A percentile compares a stretch with the other conserved stretches of the same genome.
phyloP scores from a whole-genome alignment of 2,888 invertebrate genomes.

The Papilio elwesi region DNA sequence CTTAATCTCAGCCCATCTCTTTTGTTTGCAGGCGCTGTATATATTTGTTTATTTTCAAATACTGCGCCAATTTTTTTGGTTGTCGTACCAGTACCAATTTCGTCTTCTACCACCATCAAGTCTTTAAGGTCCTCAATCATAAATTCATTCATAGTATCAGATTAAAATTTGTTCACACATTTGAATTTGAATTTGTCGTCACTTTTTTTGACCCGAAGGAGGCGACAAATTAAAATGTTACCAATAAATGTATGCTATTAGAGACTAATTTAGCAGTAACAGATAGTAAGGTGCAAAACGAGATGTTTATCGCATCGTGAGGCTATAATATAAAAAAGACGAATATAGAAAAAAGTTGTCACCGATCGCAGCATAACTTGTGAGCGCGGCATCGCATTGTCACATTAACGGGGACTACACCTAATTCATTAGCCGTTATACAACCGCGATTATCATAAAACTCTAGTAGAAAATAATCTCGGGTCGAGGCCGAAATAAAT shows the following conservation, averaged over 20 bases:
- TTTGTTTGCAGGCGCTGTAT: no score
- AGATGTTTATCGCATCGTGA: conserved; percentile 50
- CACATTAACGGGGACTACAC: conserved; percentile 59
- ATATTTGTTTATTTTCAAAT: no score
- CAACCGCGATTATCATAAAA: conserved; percentile 76
- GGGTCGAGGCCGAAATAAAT: conserved; percentile 62
- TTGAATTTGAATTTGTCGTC: no score
- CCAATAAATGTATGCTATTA: not conserved
- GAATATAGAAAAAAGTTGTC: conserved; percentile 50
- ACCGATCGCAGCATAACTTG: conserved; percentile 48
- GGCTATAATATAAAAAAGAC: conserved; percentile 40
- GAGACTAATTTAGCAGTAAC: conserved; percentile 27
- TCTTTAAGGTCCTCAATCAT: no score
- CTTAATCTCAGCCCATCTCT: no score
- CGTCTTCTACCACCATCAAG: no score
- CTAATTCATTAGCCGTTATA: conserved; percentile 79
- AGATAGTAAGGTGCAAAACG: conserved; percentile 46
- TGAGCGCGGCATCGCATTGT: conserved; percentile 54
- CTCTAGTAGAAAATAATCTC: conserved; percentile 80
- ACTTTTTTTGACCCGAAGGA: not conserved
- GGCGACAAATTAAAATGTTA: conserved; percentile 1
- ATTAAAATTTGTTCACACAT: no score
- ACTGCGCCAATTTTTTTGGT: no score
- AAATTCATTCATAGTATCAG: no score
- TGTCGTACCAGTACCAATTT: no score